Evolutionary conservation across 2,113 vertebrate species (phyloP), one percentile per base, ranked within the genome.

Genomic region (Onychostoma macrolepis): DNA sequence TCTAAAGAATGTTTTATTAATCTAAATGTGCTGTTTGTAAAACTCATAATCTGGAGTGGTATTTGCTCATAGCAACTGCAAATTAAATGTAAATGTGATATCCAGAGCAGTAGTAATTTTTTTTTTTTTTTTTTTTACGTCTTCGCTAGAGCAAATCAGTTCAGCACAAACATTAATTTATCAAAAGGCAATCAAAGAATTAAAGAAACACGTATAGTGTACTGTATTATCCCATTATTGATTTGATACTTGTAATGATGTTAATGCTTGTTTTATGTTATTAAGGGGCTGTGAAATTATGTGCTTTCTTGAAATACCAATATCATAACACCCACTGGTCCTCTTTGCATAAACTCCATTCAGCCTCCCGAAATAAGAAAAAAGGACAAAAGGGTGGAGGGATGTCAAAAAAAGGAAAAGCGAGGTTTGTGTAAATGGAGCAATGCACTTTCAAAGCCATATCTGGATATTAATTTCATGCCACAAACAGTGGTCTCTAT

Each of bases 391-490:
- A n/a, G 63, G 43, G 26, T 80, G 50, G 28, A 72, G 50, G 45
- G 80, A 56, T 36, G 82, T 56, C 48, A 3, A 30, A 33, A 24
- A 58, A 58, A 24, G 56, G 10, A 72, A 38, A 71, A 41, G 33
- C 1, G 45, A 30, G 74, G 72, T 83, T 74, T 76, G 50, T 67
- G 41, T 79, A 76, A 87, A 87, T 83, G 71, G 83, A 41, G 21
- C 45, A 53, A 33, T 30, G 81, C 53, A 75, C 83, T 89, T 85
- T 90, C 63, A 41, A 12, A 84, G 84, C 82, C 81, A 79, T 80
- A 90, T 92, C 89, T 91, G 90, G 86, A 91, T 93, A 94, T 94
- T 95, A 90, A 94, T 95, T 94, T 94, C 93, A 93, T 90, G 91
- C 91, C 90, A 93, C 92, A 94, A 95, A 95, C 93, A 93, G 94